Conservation (phyloP, 2,797 vertebrate genomes). For the Phalanger gymnotis region DNA sequence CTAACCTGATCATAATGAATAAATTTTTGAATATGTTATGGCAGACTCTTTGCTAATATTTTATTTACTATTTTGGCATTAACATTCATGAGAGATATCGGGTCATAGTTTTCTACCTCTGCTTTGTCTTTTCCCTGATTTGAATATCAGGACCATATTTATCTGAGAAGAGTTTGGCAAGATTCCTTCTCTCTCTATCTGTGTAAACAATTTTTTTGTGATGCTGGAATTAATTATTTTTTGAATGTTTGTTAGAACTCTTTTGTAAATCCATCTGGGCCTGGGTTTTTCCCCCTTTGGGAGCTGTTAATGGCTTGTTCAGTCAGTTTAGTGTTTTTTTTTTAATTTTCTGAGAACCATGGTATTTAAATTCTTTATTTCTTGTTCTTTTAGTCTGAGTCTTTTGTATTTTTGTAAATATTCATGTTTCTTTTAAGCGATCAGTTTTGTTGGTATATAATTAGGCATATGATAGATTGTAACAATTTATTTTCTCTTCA, state of each 20-base stretch:
- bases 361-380: not conserved
- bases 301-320: not conserved
- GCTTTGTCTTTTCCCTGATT: not conserved
- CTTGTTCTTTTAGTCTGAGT: not conserved
- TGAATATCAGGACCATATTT: not conserved
- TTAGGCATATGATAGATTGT: not conserved
- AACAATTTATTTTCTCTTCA: not conserved
- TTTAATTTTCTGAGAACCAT: not conserved
- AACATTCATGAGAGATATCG: not conserved
- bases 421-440: not conserved
- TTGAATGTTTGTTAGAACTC: not conserved
- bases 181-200: not conserved
- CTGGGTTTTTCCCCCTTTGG: not conserved
- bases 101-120: not conserved
- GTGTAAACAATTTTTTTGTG: not conserved
- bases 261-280: not conserved
- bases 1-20: not conserved
- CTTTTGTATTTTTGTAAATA: not conserved
- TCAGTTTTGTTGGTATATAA: not conserved
- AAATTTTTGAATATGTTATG: not conserved
- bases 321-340: not conserved
- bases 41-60: not conserved
- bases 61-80: not conserved
- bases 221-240: not conserved
- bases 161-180: not conserved